These are phyloP conservation scores for Australoheros scitulus DNA, from an alignment of 2,113 vertebrate genomes.

Conservation along the genomic window DNA sequence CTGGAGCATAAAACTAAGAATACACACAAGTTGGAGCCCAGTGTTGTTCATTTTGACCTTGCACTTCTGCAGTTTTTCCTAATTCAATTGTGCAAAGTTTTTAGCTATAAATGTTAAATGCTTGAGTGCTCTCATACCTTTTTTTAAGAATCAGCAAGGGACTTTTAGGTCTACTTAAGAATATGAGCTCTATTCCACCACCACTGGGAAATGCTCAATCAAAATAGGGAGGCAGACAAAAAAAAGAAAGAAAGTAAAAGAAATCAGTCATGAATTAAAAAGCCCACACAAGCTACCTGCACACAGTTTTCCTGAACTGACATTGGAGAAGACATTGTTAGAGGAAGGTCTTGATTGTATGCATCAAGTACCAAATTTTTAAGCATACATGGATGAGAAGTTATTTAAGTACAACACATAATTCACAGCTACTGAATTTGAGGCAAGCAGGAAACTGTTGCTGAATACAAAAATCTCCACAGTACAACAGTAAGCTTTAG, in stretches of 20 bases:
- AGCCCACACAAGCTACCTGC: not conserved
- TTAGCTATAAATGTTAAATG: not conserved
- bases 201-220: not conserved
- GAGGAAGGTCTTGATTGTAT: not conserved
- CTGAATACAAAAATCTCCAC: not conserved
- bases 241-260: not conserved
- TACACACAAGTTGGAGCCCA: not conserved
- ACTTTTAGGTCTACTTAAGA: not conserved
- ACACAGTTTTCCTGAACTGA: not conserved
- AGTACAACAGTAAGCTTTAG: not conserved
- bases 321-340: not conserved
- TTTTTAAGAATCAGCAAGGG: not conserved
- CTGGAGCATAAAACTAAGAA: not conserved
- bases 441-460: not conserved
- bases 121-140: not conserved
- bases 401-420: not conserved
- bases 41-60: not conserved
- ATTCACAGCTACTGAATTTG: not conserved
- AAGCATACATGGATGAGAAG: not conserved
- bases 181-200: not conserved
- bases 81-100: not conserved
- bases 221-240: not conserved
- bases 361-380: not conserved
- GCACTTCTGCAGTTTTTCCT: not conserved
- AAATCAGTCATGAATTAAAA: not conserved